Evolutionary conservation across 2,113 vertebrate genomes (phyloP).

Genomic region (Phycodurus eques): DNA sequence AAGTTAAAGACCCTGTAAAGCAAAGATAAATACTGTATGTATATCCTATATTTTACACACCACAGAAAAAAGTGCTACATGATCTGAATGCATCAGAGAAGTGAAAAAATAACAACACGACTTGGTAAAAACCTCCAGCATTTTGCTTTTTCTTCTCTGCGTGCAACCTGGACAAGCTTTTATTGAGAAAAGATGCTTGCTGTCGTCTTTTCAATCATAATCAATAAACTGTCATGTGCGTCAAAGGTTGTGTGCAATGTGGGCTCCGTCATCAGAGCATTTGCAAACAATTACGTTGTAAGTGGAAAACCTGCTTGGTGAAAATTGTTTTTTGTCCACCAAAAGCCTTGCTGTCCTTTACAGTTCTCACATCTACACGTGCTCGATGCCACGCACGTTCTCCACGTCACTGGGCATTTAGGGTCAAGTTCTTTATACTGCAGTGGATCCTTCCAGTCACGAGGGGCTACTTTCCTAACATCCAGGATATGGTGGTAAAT

Average conservation of each 20-base stretch:
- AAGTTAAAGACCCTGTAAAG: too few species aligned
- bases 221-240: not conserved
- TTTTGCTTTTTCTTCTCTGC: too few species aligned
- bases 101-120: too few species aligned
- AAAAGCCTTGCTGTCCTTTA: not conserved
- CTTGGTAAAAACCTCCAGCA: too few species aligned
- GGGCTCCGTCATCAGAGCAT: not conserved
- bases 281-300: not conserved
- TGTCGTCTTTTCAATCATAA: not conserved
- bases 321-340: not conserved
- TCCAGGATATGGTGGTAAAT: constrained; percentile 10
- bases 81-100: too few species aligned
- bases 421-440: not conserved
- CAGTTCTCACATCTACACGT: not conserved
- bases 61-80: too few species aligned
- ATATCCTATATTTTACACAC: too few species aligned
- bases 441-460: constrained; percentile 10
- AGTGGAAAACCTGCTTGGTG: not conserved
- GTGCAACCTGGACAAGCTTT: too few species aligned
- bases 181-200: too few species aligned
- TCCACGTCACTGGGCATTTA: not conserved
- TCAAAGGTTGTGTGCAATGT: not conserved
- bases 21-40: too few species aligned
- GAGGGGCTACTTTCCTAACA: constrained; percentile 6
- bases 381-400: not conserved